Evolutionary conservation across 2,797 vertebrate species (phyloP).

Genomic region (Liasis olivaceus): DNA sequence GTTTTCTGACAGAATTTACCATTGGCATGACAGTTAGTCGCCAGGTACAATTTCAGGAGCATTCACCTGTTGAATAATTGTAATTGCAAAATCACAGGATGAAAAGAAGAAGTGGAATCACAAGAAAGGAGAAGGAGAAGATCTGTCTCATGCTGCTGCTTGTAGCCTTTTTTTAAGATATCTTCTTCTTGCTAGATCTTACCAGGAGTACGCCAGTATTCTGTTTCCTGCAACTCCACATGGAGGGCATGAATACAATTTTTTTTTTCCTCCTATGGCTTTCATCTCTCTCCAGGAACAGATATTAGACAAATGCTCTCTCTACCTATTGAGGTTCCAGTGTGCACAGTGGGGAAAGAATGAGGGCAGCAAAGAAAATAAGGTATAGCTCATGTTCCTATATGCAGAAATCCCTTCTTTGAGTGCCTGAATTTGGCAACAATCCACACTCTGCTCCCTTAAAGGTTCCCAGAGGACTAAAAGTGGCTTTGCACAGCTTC

Average conservation of each 20-base stretch:
- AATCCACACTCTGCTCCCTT: background rate
- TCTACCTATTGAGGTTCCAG: background rate
- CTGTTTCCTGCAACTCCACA: background rate
- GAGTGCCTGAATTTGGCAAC: background rate
- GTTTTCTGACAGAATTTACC: background rate
- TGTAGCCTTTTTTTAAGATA: too few relatives aligned
- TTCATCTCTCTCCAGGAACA: background rate
- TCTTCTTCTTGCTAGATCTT: too few relatives aligned
- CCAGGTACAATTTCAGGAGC: background rate
- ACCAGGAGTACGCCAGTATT: background rate
- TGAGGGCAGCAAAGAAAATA: background rate
- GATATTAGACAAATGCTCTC: background rate
- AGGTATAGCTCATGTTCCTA: background rate
- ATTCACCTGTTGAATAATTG: background rate
- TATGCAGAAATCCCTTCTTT: background rate
- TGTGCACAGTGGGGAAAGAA: background rate
- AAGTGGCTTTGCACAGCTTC: background rate
- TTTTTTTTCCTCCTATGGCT: background rate
- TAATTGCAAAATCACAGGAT: too few relatives aligned
- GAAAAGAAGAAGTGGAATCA: too few relatives aligned
- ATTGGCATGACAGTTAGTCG: background rate
- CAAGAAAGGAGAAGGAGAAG: too few relatives aligned
- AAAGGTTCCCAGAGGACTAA: slow-evolving; percentile 8
- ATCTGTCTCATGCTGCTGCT: too few relatives aligned
- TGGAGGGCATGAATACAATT: background rate